Base-by-base conservation (phyloP, 2,888 invertebrate genomes). In the Drosophila nr. medialis region DNA sequence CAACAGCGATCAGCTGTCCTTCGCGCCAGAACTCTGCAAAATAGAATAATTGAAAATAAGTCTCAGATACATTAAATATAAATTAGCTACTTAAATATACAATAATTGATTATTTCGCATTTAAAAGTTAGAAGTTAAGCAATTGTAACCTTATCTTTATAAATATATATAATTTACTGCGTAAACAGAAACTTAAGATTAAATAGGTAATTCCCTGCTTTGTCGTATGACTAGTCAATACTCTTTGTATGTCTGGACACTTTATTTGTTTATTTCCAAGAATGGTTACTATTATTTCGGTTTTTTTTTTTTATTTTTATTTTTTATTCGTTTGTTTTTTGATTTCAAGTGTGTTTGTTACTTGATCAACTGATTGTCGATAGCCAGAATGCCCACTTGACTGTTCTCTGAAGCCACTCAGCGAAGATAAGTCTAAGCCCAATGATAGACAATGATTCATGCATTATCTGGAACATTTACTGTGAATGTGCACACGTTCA, bases 401-500 rank as follows among this genome's bases (percentile, higher is more conserved):
- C 32, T 21, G 55, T 15, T 24, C 27, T 21, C 32, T 42, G 24
- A 49, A 27, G 18, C 53, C 18, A 10, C 24, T 34, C 24, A 27
- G 8, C 11, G 24, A 18, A 63, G 59, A 62, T 36, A 48, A 30
- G 38, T 1, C 24, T 11, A 24, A 40, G 36, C 15, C 34, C 38
- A 32, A 36, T 21, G 29, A 24, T n/a, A 55, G 59, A 66, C 49
- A 63, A 56, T 56, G 32, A 62, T 38, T 62, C 40, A 50, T 61
- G 70, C 58, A 58, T 70, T 75, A 70, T 61, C 53, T 51, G 55
- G 53, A 45, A 72, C 45, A 60, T 38, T 60, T 45, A 34, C 42
- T 42, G 21, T 21, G 42, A 60, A 58, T 59, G 42, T 42, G 55
- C 55, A 53, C 32, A 60, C 34, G 45, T 48, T 61, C 10, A 30